Base-by-base conservation (phyloP, 2,888 invertebrate species). In the Carterocephalus palaemon region DNA sequence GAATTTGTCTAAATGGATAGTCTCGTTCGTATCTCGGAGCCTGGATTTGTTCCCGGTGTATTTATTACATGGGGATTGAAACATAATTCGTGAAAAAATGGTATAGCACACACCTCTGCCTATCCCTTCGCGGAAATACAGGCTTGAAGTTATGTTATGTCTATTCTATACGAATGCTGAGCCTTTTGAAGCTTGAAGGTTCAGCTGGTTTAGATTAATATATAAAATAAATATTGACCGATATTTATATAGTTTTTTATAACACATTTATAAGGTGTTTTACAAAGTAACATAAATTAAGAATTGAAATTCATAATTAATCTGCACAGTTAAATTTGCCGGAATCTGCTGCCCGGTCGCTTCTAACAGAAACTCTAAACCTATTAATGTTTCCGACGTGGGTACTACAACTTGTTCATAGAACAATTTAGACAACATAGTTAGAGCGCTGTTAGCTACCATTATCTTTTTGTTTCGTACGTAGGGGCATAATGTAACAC, bases 391-490 rank as follows among this genome's bases (percentile, higher is more conserved):
- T 33, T 33, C n/a, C n/a, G n/a, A n/a, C 33, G 19, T 26, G 26
- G 7, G 17, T n/a, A 23, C 32, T 32, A 41, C 32, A 32, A 16
- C 32, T 41, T 20, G 38, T 29, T 24, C 32, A 41, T 8, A 24
- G 24, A 17, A 41, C 40, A 32, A 16, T 29, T 32, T 32, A 32
- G 24, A 23, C 22, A 32, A 32, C 13, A 41, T 41, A 32, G 41
- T 41, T 32, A n/a, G 10, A 32, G 24, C n/a, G n/a, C n/a, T n/a
- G n/a, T n/a, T n/a, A n/a, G n/a, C 24, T 9, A 40, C 31, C 31
- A 32, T 16, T 31, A 40, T 23, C 28, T 28, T 38, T 38, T 38
- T 28, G 28, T 38, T 28, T 29, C 19, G 10, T 19, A 19, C 16
- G 5, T 6, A n/a, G 13, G 19, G 22, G 1, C 22, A 22, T 13